Base-by-base conservation (phyloP, 2,888 invertebrate genomes). In the Hydraecia micacea region DNA sequence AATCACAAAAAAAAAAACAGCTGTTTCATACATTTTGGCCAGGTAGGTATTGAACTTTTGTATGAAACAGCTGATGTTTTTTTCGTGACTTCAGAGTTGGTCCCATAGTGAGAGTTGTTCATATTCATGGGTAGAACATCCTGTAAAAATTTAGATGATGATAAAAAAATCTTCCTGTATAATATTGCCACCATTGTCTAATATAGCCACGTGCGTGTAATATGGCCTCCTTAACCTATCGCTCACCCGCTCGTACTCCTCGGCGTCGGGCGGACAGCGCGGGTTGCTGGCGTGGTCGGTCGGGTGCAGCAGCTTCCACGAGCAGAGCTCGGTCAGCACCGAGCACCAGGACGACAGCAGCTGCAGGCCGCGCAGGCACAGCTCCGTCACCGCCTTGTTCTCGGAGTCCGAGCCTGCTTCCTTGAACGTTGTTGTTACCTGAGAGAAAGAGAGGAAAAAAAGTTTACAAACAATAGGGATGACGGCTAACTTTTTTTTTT, bases 271-370 rank as follows among this genome's bases (percentile, higher is more conserved):
- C 0, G 99, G 99, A 91, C 99, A 99, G 88, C 99, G 98, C 84
- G 99, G 98, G 94, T 99, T 99, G 95, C 98, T 98, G 93, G 99
- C 99, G 93, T 99, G 99, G 96, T 99, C 99, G 0, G 99, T 99
- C 1, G 99, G 99, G 95, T 99, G 99, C 88, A 99, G 97, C 77
- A 99, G 97, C 96, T 99, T 99, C 99, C 99, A 99, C 0, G 99
- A 99, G 95, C 99, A 99, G 77, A 99, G 96, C 95, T 99, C 99
- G 0, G 99, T 99, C 0, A 99, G 99, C 71, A 99, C 99, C 80
- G 98, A 98, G 25, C 99, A 99, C 99, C 99, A 99, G 84, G 99
- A 98, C 0, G 99, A 99, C 8, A 99, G 97, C 75, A 99, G 97
- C 92, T 99, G 99, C 0, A 99, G 97, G 0, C 99, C 99, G 6